A percentile compares a stretch with the other conserved stretches of the same genome.
phyloP scores from a whole-genome alignment of 2,888 invertebrate genomes.

The Cephus pygmeus region DNA sequence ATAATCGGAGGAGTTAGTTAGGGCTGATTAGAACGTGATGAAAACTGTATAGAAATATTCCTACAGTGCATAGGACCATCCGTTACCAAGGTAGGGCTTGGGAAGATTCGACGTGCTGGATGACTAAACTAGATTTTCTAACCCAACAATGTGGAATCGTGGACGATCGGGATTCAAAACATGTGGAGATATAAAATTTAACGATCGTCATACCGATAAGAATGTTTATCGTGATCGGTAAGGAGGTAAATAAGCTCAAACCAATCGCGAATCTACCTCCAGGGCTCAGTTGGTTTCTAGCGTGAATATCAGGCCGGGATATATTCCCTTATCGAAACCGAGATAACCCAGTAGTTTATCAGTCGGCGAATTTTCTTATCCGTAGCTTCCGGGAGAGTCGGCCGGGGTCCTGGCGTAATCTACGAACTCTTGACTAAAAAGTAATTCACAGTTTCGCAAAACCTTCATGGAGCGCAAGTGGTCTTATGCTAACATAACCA shows the following conservation, averaged over 20 bases:
- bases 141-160: neutral
- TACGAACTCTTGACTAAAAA: neutral
- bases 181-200: slow-evolving; percentile 30
- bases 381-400: neutral
- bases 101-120: neutral
- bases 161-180: neutral
- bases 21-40: neutral
- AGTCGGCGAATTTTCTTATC: neutral
- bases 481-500: neutral
- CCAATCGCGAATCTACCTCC: neutral
- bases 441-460: neutral
- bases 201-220: slow-evolving; percentile 23
- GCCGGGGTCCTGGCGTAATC: neutral
- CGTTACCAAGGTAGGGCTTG: no score
- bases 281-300: neutral
- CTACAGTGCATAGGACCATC: neutral
- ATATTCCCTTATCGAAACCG: neutral
- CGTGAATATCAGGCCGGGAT: neutral
- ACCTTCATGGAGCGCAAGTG: neutral
- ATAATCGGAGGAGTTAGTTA: neutral
- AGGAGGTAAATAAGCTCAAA: neutral
- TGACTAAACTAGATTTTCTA: neutral
- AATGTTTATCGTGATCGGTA: slow-evolving; percentile 10
- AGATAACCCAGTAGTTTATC: neutral
- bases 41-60: neutral